Conservation (phyloP, 2,113 vertebrate genomes). For the Phoenicopterus ruber region DNA sequence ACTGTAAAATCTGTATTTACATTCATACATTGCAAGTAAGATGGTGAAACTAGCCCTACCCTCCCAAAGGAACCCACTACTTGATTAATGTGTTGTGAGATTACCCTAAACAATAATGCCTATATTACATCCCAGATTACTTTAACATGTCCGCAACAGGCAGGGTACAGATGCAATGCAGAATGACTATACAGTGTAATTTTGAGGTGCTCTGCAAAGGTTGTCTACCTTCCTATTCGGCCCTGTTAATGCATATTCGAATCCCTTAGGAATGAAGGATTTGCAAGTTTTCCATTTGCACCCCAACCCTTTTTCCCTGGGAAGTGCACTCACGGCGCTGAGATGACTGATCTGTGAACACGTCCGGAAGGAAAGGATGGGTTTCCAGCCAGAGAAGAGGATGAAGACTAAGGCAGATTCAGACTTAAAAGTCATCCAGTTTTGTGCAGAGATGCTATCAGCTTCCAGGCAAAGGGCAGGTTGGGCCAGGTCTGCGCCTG, state of each 20-base stretch:
- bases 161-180: not conserved
- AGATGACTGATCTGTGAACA: not conserved
- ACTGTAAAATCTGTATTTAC: not conserved
- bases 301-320: not conserved
- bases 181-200: not conserved
- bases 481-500: not conserved
- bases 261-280: not conserved
- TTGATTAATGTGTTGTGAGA: slow-evolving; percentile 19
- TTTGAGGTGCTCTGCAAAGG: not conserved
- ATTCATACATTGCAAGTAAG: not conserved
- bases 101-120: not conserved
- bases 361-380: not conserved
- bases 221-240: not conserved
- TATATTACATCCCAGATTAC: not conserved
- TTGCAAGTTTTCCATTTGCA: not conserved
- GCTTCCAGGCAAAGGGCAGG: not conserved
- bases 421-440: not conserved
- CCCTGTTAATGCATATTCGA: not conserved
- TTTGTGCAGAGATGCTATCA: not conserved
- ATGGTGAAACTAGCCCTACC: not conserved
- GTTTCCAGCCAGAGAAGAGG: not conserved
- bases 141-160: not conserved
- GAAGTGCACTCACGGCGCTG: not conserved
- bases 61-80: not conserved
- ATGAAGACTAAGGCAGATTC: not conserved